Percentiles rank a stretch among this genome's conserved stretches.
phyloP scores from a whole-genome alignment of 2,888 invertebrate genomes.

The Andricus curvator region DNA sequence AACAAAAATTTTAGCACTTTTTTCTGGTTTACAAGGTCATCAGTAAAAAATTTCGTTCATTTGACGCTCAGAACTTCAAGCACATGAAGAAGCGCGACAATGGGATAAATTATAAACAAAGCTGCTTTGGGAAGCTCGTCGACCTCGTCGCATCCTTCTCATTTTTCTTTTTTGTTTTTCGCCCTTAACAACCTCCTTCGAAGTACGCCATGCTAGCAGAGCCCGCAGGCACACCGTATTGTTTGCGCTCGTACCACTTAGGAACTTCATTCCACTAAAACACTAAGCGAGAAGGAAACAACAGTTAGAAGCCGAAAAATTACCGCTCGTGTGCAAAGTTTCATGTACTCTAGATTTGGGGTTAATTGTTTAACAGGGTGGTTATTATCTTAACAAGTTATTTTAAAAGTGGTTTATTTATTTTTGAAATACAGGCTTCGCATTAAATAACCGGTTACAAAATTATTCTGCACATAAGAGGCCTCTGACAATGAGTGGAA shows the following conservation, averaged over 20 bases:
- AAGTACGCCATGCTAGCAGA: neutral
- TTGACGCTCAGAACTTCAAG: no score
- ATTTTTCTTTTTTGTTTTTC: conserved; percentile 15
- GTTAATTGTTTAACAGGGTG: neutral
- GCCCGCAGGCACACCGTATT: conserved; percentile 16
- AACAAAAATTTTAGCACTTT: no score
- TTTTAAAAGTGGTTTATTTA: neutral
- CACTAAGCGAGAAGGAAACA: conserved; percentile 29
- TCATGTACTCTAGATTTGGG: neutral
- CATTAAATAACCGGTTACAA: neutral
- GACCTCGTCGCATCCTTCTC: conserved; percentile 33
- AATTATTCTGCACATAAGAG: no score
- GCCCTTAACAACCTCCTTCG: conserved; percentile 7
- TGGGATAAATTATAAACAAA: conserved; percentile 7
- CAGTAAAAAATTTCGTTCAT: no score
- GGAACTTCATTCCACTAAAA: conserved; percentile 32
- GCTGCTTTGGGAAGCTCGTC: conserved; percentile 16
- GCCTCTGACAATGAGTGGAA: no score
- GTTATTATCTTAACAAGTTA: neutral
- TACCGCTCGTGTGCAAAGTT: neutral
- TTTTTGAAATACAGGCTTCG: neutral
- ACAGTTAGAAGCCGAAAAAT: conserved; percentile 7
- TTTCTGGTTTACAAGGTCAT: no score
- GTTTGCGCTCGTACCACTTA: conserved; percentile 39
- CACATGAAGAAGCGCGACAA: neutral